Conservation (phyloP, 2,797 vertebrate species). For the Lepidocolaptes lacrymiger region DNA sequence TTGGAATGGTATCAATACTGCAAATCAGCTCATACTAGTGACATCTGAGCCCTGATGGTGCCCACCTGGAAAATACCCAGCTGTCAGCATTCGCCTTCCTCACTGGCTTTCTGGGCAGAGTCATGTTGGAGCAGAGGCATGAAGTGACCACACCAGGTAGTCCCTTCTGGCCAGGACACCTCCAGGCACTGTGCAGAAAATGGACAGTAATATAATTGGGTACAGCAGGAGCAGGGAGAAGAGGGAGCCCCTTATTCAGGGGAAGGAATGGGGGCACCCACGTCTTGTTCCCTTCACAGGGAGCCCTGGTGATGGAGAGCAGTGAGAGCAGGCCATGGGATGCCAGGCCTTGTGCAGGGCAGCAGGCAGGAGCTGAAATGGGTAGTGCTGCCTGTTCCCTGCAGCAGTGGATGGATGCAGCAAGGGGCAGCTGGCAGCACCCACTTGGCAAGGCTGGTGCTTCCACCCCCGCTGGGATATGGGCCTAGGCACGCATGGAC, state of each 20-base stretch:
- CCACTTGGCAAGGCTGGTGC: neutral
- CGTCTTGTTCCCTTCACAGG: neutral
- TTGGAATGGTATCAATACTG: accelerated
- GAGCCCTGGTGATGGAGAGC: neutral
- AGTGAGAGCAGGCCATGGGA: neutral
- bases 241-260: neutral
- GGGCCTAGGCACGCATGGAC: neutral
- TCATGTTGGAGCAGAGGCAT: neutral
- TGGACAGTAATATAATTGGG: neutral
- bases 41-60: neutral
- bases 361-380: neutral
- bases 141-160: accelerated
- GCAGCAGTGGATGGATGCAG: neutral
- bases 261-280: neutral
- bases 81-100: neutral
- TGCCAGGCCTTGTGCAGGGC: neutral
- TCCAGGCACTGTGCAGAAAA: neutral
- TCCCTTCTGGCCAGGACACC: neutral
- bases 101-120: neutral
- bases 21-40: accelerated
- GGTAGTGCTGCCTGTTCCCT: neutral
- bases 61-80: neutral
- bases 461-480: neutral
- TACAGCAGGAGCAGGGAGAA: neutral
- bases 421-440: accelerated